Percentiles rank a stretch among this genome's conserved stretches.
phyloP scores from a whole-genome alignment of 2,113 vertebrate genomes.

The Silurus glanis region DNA sequence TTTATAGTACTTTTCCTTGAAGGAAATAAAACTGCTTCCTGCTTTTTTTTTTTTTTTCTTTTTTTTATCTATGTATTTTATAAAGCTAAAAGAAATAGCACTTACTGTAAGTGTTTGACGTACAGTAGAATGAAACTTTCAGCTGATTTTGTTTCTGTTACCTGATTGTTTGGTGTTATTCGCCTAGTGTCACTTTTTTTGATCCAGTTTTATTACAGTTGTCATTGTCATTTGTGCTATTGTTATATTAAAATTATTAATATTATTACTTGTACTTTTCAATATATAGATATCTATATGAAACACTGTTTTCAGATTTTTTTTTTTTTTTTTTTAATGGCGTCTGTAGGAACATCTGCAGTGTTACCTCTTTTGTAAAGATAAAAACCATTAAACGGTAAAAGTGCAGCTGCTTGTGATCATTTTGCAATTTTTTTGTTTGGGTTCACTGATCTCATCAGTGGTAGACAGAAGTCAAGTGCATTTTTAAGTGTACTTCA shows the following conservation, averaged over 20 bases:
- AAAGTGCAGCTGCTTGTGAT: slow-evolving; percentile 40
- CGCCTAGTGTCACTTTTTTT: slow-evolving; percentile 74
- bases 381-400: slow-evolving; percentile 70
- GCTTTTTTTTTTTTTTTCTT: slow-evolving; percentile 76
- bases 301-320: slow-evolving; percentile 77
- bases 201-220: slow-evolving; percentile 82
- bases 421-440: background rate
- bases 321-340: slow-evolving; percentile 68
- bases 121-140: slow-evolving; percentile 87
- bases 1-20: slow-evolving; percentile 99
- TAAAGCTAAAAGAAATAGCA: slow-evolving; percentile 93
- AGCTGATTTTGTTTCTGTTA: slow-evolving; percentile 91
- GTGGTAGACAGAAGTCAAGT: too few relatives aligned
- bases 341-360: slow-evolving; percentile 82
- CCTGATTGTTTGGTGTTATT: slow-evolving; percentile 81
- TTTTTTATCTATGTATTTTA: slow-evolving; percentile 85
- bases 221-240: slow-evolving; percentile 72
- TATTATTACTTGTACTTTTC: slow-evolving; percentile 81
- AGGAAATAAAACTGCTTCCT: slow-evolving; percentile 87
- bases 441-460: background rate
- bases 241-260: slow-evolving; percentile 76
- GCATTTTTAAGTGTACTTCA: too few relatives aligned
- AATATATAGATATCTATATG: slow-evolving; percentile 76
- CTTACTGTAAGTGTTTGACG: slow-evolving; percentile 85
- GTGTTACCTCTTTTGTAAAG: slow-evolving; percentile 75